These are phyloP conservation scores for Cotesia vestalis DNA, from an alignment of 1,140 invertebrate species.

Conservation along the genomic window DNA sequence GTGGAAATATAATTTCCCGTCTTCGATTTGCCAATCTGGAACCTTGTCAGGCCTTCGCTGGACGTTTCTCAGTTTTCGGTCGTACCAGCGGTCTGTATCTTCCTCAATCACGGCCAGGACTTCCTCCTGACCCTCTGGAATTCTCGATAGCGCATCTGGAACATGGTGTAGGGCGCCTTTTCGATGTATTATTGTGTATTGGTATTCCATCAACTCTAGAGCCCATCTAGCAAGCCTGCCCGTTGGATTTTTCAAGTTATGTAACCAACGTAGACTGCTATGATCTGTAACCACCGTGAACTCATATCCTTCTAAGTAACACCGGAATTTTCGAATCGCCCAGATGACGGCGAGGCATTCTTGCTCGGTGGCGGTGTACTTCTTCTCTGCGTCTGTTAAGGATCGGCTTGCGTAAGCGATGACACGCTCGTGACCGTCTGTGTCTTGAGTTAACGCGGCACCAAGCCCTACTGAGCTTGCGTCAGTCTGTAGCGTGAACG, in stretches of 20 bases:
- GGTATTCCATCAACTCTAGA: background rate
- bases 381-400: constrained; percentile 7
- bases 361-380: constrained; percentile 15
- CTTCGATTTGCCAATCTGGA: constrained; percentile 16
- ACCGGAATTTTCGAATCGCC: no score
- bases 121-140: background rate
- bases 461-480: constrained; percentile 8
- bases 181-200: constrained; percentile 30
- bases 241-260: constrained; percentile 7
- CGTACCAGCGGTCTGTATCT: background rate
- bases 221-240: constrained; percentile 12
- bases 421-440: background rate
- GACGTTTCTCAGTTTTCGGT: background rate
- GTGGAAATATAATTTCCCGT: background rate
- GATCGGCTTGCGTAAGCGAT: constrained; percentile 12
- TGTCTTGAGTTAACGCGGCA: background rate
- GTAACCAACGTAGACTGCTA: constrained; percentile 24
- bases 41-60: background rate
- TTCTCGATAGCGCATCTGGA: constrained; percentile 43
- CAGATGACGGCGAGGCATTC: no score
- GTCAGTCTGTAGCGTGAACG: constrained; percentile 27
- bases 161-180: constrained; percentile 41
- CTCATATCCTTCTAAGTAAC: no score
- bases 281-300: constrained; percentile 21
- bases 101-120: background rate